Base-by-base conservation (phyloP, 2,888 invertebrate genomes). In the Piscicola geometra region DNA sequence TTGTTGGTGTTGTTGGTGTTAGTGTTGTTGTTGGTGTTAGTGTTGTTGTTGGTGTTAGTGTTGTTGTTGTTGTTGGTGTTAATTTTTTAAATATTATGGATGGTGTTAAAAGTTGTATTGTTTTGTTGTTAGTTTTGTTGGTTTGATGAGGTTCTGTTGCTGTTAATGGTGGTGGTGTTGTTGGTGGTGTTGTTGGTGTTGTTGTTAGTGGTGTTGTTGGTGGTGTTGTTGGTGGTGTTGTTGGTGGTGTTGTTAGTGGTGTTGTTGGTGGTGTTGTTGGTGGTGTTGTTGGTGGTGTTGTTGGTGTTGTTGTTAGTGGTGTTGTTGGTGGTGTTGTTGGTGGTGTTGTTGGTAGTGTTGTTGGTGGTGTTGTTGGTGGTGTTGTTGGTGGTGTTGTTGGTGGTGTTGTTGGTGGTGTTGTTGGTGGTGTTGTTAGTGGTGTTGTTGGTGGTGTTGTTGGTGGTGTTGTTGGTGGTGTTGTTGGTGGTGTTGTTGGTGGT, bases 11-110 rank as follows among this genome's bases (percentile, higher is more conserved):
- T 52, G 32, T 5, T 71, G 32, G 0, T 32, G 32, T 71, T 32
- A 47, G 25, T 71, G 32, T 50, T 32, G 32, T 71, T 3, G 32
- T 50, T 71, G 32, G 1, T 33, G 32, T 71, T 71, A 47, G n/a
- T 71, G 32, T 32, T 2, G 32, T 52, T 1, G 32, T 2, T 71
- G 32, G 5, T 50, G 32, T 71, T 52, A 32, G n/a, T 71, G 0
- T 3, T 28, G 32, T n/a, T 52, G 32, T 0, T 52, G 15, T 3
- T 71, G 32, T 69, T 25, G 35, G 3, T 25, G 68, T 68, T 18
- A 32, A 25, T 47, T 15, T 47, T 47, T 47, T 47, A 15, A 21
- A 21, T 47, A 47, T 47, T 47, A 47, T 47, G 50, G 50, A 15
- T 47, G 9, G 21, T 47, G n/a, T n/a, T n/a, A n/a, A n/a, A n/a